A percentile compares a stretch with the other conserved stretches of the same genome.
Evolutionary conservation across 2,113 vertebrate species (phyloP).

Genomic region (Canis aureus): DNA sequence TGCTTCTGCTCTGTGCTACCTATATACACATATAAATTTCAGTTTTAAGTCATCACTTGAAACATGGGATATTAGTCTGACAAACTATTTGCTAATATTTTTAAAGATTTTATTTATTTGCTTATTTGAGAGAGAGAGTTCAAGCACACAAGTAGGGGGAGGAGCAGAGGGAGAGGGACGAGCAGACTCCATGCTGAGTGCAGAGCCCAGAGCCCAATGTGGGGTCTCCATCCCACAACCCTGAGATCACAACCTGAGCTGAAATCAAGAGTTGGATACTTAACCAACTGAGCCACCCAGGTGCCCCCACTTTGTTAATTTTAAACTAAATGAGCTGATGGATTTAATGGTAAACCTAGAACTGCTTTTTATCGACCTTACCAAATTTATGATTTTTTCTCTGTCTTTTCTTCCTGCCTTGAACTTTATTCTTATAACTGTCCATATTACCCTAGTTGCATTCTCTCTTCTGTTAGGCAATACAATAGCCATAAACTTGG

Average conservation of each 20-base stretch:
- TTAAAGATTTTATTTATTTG: background rate
- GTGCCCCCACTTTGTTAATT: background rate
- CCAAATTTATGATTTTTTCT: conserved; percentile 48
- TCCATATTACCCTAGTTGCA: background rate
- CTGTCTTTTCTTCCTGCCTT: conserved; percentile 7
- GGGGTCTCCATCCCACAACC: background rate
- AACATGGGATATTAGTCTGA: background rate
- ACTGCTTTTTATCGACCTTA: conserved; percentile 12
- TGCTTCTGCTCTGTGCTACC: background rate
- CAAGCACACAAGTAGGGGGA: background rate
- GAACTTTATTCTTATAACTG: conserved; percentile 24
- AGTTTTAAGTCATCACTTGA: conserved; percentile 40
- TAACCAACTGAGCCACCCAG: background rate
- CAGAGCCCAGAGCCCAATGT: background rate
- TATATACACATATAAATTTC: background rate
- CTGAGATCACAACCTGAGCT: background rate
- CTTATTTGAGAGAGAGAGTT: background rate
- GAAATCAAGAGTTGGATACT: background rate
- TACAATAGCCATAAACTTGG: background rate
- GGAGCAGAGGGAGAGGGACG: background rate
- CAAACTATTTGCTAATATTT: background rate
- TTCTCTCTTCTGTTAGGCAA: background rate
- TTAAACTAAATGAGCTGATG: conserved; percentile 39
- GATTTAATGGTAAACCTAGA: background rate
- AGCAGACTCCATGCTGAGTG: background rate